A percentile compares a stretch with the other conserved stretches of the same genome.
Evolutionary conservation across 30 jellyfish, hydroid and myxozoan genomes (phyloP).

Genomic region (Hydractinia echinata): DNA sequence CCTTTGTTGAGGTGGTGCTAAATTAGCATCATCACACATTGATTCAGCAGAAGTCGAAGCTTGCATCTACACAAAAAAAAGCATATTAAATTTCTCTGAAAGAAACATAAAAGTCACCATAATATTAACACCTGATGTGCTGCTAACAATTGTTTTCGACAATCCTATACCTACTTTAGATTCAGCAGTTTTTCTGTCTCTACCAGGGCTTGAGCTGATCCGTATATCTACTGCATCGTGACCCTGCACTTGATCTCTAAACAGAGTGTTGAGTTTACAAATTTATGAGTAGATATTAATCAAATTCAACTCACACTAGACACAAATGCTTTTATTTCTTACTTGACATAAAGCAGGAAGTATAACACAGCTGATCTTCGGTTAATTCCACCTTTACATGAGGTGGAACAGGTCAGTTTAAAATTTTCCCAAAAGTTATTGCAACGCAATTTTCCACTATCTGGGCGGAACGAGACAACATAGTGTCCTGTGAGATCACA

Average conservation of each 20-base stretch:
- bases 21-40: too few relatives aligned
- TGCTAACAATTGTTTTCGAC: too few relatives aligned
- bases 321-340: neutral
- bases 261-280: neutral
- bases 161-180: too few relatives aligned
- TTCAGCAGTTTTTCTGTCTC: constrained; percentile 1
- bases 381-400: constrained; percentile 2
- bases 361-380: neutral
- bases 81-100: too few relatives aligned
- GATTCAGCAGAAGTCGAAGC: too few relatives aligned
- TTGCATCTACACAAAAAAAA: too few relatives aligned
- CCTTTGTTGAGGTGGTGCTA: too few relatives aligned
- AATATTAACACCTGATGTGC: too few relatives aligned
- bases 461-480: neutral
- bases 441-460: neutral
- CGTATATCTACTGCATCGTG: neutral
- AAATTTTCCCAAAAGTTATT: neutral
- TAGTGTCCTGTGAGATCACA: neutral
- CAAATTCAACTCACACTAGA: too few relatives aligned
- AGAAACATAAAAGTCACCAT: too few relatives aligned
- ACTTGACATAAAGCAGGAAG: constrained; percentile 1
- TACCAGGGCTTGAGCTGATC: neutral
- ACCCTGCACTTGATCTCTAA: neutral
- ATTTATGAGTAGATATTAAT: too few relatives aligned
- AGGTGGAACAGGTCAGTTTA: neutral